Evolutionary conservation across 1,140 invertebrate genomes (phyloP).

Genomic region (Drosophila murphyi): DNA sequence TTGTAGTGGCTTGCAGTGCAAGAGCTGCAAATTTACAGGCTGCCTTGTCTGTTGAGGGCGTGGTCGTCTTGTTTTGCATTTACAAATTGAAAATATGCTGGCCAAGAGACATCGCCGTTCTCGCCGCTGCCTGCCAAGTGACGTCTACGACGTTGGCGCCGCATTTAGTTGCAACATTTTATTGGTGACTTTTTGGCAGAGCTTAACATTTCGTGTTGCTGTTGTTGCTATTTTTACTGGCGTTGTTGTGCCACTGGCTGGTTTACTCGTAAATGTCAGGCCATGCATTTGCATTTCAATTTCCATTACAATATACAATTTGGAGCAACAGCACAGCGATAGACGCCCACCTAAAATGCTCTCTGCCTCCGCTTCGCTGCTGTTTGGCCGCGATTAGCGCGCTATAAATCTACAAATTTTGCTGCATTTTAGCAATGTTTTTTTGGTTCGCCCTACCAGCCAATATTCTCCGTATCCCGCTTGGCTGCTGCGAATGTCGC

Average conservation of each 20-base stretch:
- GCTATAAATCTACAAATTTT: constrained; percentile 82
- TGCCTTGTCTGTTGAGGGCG: constrained; percentile 55
- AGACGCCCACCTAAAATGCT: constrained; percentile 41
- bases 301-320: constrained; percentile 79
- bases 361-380: constrained; percentile 24
- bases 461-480: constrained; percentile 40
- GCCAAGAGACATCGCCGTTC: constrained; percentile 38
- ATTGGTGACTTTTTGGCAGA: constrained; percentile 78
- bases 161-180: constrained; percentile 79
- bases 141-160: constrained; percentile 59
- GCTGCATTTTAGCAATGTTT: constrained; percentile 81
- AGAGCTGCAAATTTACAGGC: constrained; percentile 60
- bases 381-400: constrained; percentile 79
- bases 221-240: constrained; percentile 32
- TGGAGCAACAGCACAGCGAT: constrained; percentile 43
- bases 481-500: constrained; percentile 54
- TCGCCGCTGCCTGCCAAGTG: constrained; percentile 56
- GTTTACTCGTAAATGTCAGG: constrained; percentile 77
- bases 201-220: constrained; percentile 43
- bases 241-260: constrained; percentile 42
- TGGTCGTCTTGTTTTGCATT: constrained; percentile 79
- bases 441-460: constrained; percentile 48
- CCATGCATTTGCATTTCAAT: constrained; percentile 81
- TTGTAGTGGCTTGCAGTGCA: neutral
- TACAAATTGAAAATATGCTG: constrained; percentile 75